Evolutionary conservation across 2,797 vertebrate genomes (phyloP), one percentile per base, ranked within the genome.

Genomic region (Pelodytes ibericus): DNA sequence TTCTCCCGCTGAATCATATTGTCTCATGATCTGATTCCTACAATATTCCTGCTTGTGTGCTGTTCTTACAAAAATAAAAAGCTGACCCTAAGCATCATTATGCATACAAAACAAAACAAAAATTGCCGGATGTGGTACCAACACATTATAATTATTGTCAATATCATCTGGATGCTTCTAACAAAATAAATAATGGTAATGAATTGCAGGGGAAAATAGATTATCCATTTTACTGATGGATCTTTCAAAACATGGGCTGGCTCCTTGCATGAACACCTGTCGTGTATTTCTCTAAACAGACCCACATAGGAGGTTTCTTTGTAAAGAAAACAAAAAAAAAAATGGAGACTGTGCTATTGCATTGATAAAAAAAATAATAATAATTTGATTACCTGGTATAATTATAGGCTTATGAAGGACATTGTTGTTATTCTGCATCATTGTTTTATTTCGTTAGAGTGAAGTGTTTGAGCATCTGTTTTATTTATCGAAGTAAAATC

Each of bases 61-160:
- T 15, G 39, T 61, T 36, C 24, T 8, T 39, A 61, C 73, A 26
- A 30, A 66, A 74, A 44, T 39, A n/a, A n/a, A n/a, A 74, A 36
- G 57, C 56, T 75, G 74, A 75, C 74, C 74, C 58, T 53, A 36
- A 44, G 3, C 26, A 75, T 70, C 51, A 70, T 69, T 75, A 70
- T 75, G 65, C 58, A 70, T 61, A 68, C 61, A 75, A 53, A 70
- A 70, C 58, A 75, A n/a, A n/a, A n/a, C n/a, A n/a, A n/a, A n/a
- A n/a, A n/a, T 75, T 70, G 29, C 74, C 53, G 57, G 69, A 69
- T 75, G 74, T 75, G 74, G 74, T 75, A 69, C 29, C 58, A 75
- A 59, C 73, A 69, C 73, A 75, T 75, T 75, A 44, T 75, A 75
- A 69, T 75, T 75, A 75, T n/a, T 67, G 68, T 75, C 74, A 75